Percentiles rank a stretch among this genome's conserved stretches.
phyloP scores from a whole-genome alignment of 2,113 vertebrate species.

The Calidris pugnax region DNA sequence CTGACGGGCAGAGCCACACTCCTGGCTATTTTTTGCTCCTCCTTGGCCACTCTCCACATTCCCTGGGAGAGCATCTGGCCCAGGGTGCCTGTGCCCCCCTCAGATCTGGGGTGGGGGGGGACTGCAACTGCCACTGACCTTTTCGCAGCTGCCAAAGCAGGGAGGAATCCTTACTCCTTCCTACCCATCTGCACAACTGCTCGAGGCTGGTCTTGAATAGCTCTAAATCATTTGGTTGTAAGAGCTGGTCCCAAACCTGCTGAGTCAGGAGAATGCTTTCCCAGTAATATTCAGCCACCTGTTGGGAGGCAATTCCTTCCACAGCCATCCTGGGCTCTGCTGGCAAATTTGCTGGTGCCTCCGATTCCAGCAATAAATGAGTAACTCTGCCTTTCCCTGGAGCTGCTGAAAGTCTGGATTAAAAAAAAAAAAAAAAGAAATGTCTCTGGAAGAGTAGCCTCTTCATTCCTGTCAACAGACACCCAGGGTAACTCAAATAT shows the following conservation, averaged over 20 bases:
- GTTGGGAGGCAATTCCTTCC: slow-evolving; percentile 48
- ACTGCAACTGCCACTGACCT: slow-evolving; percentile 25
- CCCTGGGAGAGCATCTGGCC: background rate
- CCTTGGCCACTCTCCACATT: slow-evolving; percentile 35
- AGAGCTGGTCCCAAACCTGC: slow-evolving; percentile 10
- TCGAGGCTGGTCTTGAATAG: slow-evolving; percentile 17
- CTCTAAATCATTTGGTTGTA: slow-evolving; percentile 24
- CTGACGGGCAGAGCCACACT: slow-evolving; percentile 22
- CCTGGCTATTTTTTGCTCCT: slow-evolving; percentile 44
- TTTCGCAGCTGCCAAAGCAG: slow-evolving; percentile 22
- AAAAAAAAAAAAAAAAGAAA: background rate
- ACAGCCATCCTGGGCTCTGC: background rate
- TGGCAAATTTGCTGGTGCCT: background rate
- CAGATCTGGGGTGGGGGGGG: background rate
- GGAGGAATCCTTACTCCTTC: slow-evolving; percentile 31
- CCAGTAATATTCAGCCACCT: slow-evolving; percentile 27
- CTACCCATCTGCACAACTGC: slow-evolving; percentile 6
- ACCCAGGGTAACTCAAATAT: background rate
- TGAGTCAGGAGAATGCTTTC: slow-evolving; percentile 22
- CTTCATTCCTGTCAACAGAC: background rate
- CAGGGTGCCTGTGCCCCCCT: background rate
- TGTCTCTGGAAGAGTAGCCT: background rate
- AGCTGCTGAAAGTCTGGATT: background rate
- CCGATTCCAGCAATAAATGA: background rate
- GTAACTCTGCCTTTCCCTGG: background rate